Base-by-base conservation (phyloP, 1,140 invertebrate species). In the Pogonomyrmex californicus region DNA sequence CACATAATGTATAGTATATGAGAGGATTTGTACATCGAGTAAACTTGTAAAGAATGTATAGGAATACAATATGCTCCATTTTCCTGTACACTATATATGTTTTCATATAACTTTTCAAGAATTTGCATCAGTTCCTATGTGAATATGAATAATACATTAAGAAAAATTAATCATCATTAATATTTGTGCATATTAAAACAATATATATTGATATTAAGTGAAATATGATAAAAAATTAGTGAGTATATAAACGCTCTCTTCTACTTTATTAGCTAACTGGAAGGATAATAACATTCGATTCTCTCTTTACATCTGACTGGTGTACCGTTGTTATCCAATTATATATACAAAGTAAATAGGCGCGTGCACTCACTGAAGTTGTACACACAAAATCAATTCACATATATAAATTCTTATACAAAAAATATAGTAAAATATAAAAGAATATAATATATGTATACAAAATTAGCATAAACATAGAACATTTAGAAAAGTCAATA, bases 21-120 rank as follows among this genome's bases (percentile, higher is more conserved):
- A 79, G 56, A 79, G 65, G 58, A 73, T 86, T 56, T 63, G 86
- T 86, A 91, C 83, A 78, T 86, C 65, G 68, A 81, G 83, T 76
- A 75, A 83, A 91, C 86, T 91, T 93, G 89, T 91, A 91, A 91
- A 92, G 71, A 92, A 86, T 91, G 78, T 90, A 93, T 87, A 92
- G 83, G 85, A 90, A 88, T 87, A 81, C 83, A 87, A 81, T 87
- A 88, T 68, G 88, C 89, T 92, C 90, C 85, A 89, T 36, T 63
- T 2, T 78, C 85, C 92, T 91, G 87, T 85, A 88, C 62, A 88
- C 73, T 78, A 23, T 86, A 78, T 83, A n/a, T 83, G 30, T 65
- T 87, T 87, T 89, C 87, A 68, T 87, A 89, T 86, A 81, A 87
- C 86, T 86, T 88, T 76, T 54, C 68, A 81, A 90, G 71, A 75